Evolutionary conservation across 2,113 vertebrate species (phyloP), one percentile per base, ranked within the genome.

Genomic region (Nycticryphes semicollaris): DNA sequence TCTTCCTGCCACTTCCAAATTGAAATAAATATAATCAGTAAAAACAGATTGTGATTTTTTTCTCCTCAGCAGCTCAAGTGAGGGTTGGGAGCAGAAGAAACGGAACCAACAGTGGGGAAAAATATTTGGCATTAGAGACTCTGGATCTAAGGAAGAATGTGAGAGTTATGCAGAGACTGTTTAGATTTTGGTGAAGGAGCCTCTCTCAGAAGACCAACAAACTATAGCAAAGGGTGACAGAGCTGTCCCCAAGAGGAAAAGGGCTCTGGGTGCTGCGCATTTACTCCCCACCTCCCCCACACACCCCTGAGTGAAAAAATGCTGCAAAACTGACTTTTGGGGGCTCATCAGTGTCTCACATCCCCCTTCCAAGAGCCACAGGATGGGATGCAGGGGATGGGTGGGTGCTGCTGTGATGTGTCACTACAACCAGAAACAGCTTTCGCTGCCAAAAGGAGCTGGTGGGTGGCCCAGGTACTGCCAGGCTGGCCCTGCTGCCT

Each of bases 1-100:
- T 48, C 35, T 70, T 72, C 45, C 53, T 87, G 74, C 45, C 67
- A 41, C 69, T 91, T 91, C 33, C 87, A 63, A 76, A 59, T 30
- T 20, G 72, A 90, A 93, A 89, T 50, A 93, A 92, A 54, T 75
- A 43, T n/a, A 64, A n/a, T 66, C 18, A 66, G 76, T 67, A 77
- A 86, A 93, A 84, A 53, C 37, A 93, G 59, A 57, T 27, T 51
- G 57, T 21, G 53, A 50, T 43, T n/a, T 81, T 59, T 64, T 60
- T 11, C 1, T 30, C 35, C 20, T 76, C 19, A 1, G 70, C 69
- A 84, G n/a, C 53, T 79, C 62, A 35, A 68, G n/a, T 2, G 3
- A 69, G n/a, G 39, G 13, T 6, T 92, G 48, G 19, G 57, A 95
- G 53, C 27, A 87, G 74, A 79, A 87, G 45, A 35, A 76, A 72